phyloP scores from a whole-genome alignment of 2,113 vertebrate genomes.

The Nanorana parkeri region DNA sequence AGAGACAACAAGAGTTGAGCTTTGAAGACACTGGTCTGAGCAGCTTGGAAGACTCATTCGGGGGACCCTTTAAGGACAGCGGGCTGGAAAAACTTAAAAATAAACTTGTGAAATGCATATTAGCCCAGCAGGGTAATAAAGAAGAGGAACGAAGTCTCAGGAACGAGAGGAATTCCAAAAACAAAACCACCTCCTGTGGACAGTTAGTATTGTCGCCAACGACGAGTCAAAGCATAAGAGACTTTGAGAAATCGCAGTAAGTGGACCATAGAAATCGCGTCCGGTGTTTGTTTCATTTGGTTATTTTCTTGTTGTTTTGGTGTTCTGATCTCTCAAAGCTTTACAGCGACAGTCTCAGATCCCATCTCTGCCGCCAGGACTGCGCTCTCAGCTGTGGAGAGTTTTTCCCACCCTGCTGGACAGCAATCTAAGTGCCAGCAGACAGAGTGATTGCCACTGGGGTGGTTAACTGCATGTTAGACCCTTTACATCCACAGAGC shows the following conservation, averaged over 20 bases:
- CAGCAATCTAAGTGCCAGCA: too few relatives aligned
- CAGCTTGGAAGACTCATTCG: constrained; percentile 56
- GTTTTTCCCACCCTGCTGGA: too few relatives aligned
- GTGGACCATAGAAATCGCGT: constrained; percentile 49
- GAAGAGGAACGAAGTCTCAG: constrained; percentile 18
- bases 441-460: too few relatives aligned
- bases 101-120: constrained; percentile 56
- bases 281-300: too few relatives aligned
- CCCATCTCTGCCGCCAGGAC: too few relatives aligned
- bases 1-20: not conserved
- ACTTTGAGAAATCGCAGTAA: constrained; percentile 73
- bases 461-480: too few relatives aligned
- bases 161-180: constrained; percentile 21
- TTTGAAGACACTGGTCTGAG: constrained; percentile 16
- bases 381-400: too few relatives aligned
- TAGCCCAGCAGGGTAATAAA: constrained; percentile 48
- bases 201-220: not conserved
- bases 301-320: too few relatives aligned
- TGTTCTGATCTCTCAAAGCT: too few relatives aligned
- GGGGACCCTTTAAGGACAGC: constrained; percentile 3
- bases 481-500: too few relatives aligned
- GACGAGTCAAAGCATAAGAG: constrained; percentile 27
- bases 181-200: not conserved
- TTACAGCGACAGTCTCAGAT: too few relatives aligned
- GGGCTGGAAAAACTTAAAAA: constrained; percentile 55